A percentile compares a stretch with the other conserved stretches of the same genome.
Evolutionary conservation across 2,113 vertebrate genomes (phyloP).

Genomic region (Tachuris rubrigastra): DNA sequence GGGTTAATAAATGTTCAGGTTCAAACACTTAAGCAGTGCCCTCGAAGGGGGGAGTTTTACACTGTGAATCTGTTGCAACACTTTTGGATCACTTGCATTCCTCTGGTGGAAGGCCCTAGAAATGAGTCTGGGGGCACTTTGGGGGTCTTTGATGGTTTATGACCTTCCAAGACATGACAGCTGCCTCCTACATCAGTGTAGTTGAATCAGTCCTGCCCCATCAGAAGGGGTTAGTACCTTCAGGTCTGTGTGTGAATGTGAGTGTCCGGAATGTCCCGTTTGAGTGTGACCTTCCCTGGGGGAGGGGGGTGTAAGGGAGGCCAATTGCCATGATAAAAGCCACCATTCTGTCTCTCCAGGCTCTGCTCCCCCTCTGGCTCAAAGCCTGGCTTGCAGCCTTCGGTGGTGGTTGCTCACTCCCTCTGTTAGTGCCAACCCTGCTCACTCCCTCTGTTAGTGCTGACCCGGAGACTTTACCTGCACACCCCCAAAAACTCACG

Average conservation of each 20-base stretch:
- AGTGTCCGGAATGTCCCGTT: background rate
- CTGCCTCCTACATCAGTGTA: background rate
- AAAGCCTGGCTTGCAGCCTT: background rate
- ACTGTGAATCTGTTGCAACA: background rate
- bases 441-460: too few relatives aligned
- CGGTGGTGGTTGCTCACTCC: background rate
- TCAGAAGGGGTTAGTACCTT: background rate
- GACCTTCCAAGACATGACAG: background rate
- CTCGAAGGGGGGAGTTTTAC: background rate
- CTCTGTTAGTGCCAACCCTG: background rate
- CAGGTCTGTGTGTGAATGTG: background rate
- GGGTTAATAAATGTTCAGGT: background rate
- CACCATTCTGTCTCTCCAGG: background rate
- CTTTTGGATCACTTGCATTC: background rate
- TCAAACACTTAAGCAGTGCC: background rate
- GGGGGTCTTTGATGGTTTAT: background rate
- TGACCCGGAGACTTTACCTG: background rate
- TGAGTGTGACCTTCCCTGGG: background rate
- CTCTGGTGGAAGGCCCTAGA: background rate
- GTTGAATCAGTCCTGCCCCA: background rate
- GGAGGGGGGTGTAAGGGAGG: background rate
- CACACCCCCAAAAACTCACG: background rate
- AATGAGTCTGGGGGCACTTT: background rate
- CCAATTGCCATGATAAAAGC: background rate
- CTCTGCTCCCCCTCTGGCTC: background rate